phyloP scores from a whole-genome alignment of 2,113 vertebrate species.

The Vidua chalybeata region DNA sequence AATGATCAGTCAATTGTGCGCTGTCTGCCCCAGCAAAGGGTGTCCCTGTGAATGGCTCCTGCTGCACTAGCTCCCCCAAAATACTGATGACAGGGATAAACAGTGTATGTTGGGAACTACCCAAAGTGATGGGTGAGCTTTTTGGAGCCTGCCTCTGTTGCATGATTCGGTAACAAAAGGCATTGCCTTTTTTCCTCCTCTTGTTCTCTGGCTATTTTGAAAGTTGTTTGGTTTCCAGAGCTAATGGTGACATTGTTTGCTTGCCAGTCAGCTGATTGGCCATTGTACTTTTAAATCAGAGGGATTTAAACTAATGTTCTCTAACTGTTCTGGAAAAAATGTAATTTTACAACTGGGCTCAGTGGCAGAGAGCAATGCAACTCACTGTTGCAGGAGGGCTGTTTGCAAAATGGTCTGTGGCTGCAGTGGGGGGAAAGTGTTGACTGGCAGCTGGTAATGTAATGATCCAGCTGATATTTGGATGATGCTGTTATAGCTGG shows the following conservation, averaged over 20 bases:
- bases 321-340: conserved; percentile 47
- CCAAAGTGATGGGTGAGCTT: conserved; percentile 17
- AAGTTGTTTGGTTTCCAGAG: conserved; percentile 26
- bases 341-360: not conserved
- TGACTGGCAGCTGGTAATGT: not conserved
- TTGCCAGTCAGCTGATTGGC: conserved; percentile 18
- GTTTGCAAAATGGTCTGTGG: not conserved
- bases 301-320: conserved; percentile 2
- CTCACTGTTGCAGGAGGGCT: not conserved
- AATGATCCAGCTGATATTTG: not conserved
- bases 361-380: not conserved
- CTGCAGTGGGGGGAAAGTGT: not conserved
- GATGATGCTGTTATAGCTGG: not conserved
- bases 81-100: not conserved
- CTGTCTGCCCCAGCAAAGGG: not conserved
- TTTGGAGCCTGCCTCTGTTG: not conserved
- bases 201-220: conserved; percentile 12
- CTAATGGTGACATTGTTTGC: not conserved
- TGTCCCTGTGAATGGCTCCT: not conserved
- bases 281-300: conserved; percentile 14
- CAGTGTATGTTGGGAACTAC: not conserved
- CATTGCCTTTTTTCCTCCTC: not conserved
- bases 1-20: not conserved
- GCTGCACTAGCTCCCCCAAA: not conserved
- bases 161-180: not conserved